Percentiles rank a stretch among this genome's conserved stretches.
Conservation (phyloP, 1,140 invertebrate species). For the Danaus plexippus region DNA sequence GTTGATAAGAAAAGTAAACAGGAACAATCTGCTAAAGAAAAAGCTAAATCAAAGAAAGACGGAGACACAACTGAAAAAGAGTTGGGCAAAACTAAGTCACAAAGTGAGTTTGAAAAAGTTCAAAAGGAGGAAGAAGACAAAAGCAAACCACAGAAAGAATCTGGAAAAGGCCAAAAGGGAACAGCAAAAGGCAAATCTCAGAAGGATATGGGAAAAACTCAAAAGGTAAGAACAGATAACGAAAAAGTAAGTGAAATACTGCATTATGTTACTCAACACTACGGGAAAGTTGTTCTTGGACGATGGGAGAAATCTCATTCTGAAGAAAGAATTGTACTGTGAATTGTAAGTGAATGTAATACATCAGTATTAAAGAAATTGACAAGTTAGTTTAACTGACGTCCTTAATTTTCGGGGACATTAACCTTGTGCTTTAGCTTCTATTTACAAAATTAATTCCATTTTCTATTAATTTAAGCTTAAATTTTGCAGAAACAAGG, state of each 20-base stretch:
- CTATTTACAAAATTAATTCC: too few species aligned
- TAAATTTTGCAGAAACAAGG: too few species aligned
- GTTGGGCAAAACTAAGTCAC: constrained; percentile 8
- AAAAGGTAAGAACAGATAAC: constrained; percentile 9
- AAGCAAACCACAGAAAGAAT: constrained; percentile 10
- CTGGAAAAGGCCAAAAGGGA: constrained; percentile 10
- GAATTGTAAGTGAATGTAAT: too few species aligned
- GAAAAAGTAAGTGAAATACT: constrained; percentile 6
- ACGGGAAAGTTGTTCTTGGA: background rate
- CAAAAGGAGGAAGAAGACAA: constrained; percentile 7
- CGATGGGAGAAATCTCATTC: too few species aligned
- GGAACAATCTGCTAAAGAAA: constrained; percentile 6
- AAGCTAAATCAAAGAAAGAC: constrained; percentile 18
- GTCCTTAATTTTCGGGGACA: too few species aligned
- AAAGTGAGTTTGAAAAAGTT: constrained; percentile 8
- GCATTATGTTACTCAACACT: background rate
- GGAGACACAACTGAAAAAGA: constrained; percentile 18
- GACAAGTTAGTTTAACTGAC: too few species aligned
- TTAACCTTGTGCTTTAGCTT: too few species aligned
- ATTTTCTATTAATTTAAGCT: too few species aligned
- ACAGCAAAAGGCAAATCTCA: constrained; percentile 7
- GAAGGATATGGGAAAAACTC: constrained; percentile 15
- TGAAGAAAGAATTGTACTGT: too few species aligned
- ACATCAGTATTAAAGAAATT: too few species aligned
- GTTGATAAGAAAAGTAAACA: constrained; percentile 12